These are phyloP conservation scores for Drosophila picticornis DNA, from an alignment of 2,888 invertebrate species.

Conservation along the genomic window DNA sequence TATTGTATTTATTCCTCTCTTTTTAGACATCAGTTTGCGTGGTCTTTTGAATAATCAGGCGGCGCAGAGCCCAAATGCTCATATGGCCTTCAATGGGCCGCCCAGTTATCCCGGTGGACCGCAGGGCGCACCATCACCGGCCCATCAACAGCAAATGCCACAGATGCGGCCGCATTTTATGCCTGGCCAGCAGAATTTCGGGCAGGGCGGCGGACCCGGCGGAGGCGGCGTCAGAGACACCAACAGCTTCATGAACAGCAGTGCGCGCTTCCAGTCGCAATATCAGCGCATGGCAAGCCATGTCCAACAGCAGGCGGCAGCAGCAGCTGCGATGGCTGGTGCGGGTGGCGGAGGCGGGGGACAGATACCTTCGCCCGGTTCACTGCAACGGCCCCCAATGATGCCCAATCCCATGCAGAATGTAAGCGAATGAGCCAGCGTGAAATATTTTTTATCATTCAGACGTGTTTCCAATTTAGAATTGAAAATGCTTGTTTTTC, in stretches of 20 bases:
- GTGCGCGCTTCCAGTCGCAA: constrained; percentile 83
- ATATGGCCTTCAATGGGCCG: constrained; percentile 84
- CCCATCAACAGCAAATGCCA: constrained; percentile 83
- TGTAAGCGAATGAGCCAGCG: constrained; percentile 75
- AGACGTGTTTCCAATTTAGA: background rate
- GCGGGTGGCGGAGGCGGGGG: constrained; percentile 73
- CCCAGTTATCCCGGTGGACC: constrained; percentile 85
- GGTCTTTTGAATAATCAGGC: constrained; percentile 85
- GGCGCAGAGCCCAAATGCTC: constrained; percentile 84
- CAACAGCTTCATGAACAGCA: constrained; percentile 85
- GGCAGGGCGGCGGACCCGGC: constrained; percentile 80
- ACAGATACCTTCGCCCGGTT: constrained; percentile 83
- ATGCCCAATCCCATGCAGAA: constrained; percentile 85
- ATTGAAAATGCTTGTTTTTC: background rate
- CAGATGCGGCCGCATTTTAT: constrained; percentile 85
- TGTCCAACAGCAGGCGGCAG: constrained; percentile 87
- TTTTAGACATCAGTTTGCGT: constrained; percentile 84
- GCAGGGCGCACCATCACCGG: constrained; percentile 83
- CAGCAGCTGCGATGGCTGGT: constrained; percentile 84
- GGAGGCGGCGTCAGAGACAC: constrained; percentile 84
- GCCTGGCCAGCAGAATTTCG: constrained; percentile 84
- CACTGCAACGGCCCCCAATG: constrained; percentile 83
- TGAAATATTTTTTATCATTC: background rate
- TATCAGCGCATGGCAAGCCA: constrained; percentile 86
- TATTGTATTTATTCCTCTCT: background rate